These are phyloP conservation scores for Corbicula japonica DNA, from an alignment of 2,888 invertebrate species.

Conservation along the genomic window DNA sequence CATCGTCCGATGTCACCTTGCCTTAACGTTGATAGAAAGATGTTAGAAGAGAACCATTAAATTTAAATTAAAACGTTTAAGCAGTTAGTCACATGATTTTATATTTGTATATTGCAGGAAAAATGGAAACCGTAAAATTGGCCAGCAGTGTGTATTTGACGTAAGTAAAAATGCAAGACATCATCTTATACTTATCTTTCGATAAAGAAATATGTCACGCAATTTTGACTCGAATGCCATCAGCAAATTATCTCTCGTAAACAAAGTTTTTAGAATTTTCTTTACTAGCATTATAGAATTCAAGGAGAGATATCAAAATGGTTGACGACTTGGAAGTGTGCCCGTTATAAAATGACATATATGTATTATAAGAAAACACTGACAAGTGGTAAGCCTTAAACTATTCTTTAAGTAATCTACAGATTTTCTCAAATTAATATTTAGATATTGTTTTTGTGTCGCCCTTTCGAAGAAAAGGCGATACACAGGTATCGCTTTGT, in stretches of 20 bases:
- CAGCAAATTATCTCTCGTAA: neutral
- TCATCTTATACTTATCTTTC: neutral
- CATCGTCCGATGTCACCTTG: no score
- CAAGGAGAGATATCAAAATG: neutral
- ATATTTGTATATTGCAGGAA: conserved; percentile 12
- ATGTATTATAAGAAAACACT: no score
- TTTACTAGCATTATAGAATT: neutral
- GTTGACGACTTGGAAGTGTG: neutral
- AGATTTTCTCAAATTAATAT: neutral
- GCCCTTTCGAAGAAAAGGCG: no score
- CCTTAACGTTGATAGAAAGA: no score
- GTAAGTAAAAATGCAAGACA: neutral
- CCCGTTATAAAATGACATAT: no score
- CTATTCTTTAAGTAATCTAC: no score
- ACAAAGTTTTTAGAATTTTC: neutral
- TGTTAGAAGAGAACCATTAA: no score
- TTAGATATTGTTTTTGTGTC: neutral
- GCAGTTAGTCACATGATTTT: neutral
- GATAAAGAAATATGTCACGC: neutral
- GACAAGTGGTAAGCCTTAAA: no score
- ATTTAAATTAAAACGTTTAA: no score
- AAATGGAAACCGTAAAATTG: conserved; percentile 12
- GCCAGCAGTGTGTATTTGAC: conserved; percentile 2
- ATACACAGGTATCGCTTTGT: no score
- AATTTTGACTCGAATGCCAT: neutral